Conservation (phyloP, 2,113 vertebrate species). For the Rhagologus leucostigma region DNA sequence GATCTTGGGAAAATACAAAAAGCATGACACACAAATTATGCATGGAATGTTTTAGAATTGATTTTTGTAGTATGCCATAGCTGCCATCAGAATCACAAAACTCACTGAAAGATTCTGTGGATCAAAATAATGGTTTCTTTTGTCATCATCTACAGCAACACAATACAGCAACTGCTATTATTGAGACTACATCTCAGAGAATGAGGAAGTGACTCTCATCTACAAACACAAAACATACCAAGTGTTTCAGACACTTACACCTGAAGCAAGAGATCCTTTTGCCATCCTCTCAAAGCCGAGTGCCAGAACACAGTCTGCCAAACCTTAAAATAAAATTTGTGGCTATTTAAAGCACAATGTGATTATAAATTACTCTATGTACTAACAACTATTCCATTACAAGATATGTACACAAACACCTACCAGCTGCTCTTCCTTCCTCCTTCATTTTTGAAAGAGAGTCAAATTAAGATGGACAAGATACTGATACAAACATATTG, state of each 20-base stretch:
- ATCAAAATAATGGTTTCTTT: not conserved
- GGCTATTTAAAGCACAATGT: not conserved
- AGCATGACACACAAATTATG: not conserved
- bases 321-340: slow-evolving; percentile 73
- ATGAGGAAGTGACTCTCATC: not conserved
- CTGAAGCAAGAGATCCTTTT: slow-evolving; percentile 71
- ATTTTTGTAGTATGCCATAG: not conserved
- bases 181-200: not conserved
- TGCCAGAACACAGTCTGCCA: slow-evolving; percentile 89
- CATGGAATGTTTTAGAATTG: not conserved
- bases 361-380: not conserved
- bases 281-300: slow-evolving; percentile 97
- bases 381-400: not conserved
- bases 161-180: not conserved
- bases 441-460: not conserved
- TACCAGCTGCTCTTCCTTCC: not conserved
- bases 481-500: not conserved
- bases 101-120: not conserved
- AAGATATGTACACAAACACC: not conserved
- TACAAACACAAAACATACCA: not conserved
- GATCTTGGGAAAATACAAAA: not conserved
- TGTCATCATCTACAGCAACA: not conserved
- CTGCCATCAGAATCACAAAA: not conserved
- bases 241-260: slow-evolving; percentile 68
- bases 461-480: not conserved